These are phyloP conservation scores for Pangasius djambal DNA, from an alignment of 2,797 vertebrate genomes.

Conservation along the genomic window DNA sequence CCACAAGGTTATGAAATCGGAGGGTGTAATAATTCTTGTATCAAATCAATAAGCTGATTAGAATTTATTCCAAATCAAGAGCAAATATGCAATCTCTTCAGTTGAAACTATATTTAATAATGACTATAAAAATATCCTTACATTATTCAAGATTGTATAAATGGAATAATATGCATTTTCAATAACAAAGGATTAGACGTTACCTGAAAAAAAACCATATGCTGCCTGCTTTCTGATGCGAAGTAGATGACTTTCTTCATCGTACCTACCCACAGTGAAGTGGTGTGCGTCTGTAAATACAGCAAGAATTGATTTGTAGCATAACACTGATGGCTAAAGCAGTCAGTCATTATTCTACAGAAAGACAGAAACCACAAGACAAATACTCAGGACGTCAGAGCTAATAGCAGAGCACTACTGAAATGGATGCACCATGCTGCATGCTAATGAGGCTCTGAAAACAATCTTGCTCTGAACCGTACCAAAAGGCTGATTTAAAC, in stretches of 20 bases:
- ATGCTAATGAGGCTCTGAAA: slow-evolving; percentile 20
- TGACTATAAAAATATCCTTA: not conserved
- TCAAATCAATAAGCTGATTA: not conserved
- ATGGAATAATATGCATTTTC: not conserved
- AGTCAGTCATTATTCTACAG: slow-evolving; percentile 1
- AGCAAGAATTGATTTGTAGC: slow-evolving; percentile 6
- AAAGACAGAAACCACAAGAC: not conserved
- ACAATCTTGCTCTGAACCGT: not conserved
- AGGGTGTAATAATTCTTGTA: not conserved
- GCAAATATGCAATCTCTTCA: not conserved
- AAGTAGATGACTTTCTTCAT: not conserved
- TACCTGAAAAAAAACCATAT: not conserved
- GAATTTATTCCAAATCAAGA: not conserved
- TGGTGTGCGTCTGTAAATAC: slow-evolving; percentile 6
- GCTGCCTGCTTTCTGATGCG: not conserved
- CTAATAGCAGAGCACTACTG: not conserved
- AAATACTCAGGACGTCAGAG: not conserved
- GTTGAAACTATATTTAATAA: not conserved
- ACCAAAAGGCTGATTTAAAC: not conserved
- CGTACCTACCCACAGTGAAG: not conserved
- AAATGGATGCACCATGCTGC: not conserved
- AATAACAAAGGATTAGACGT: not conserved
- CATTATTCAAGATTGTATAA: not conserved
- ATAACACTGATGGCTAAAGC: not conserved
- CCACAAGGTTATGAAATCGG: not conserved